Evolutionary conservation across 2,113 vertebrate genomes (phyloP).

Genomic region (Axis porcinus): DNA sequence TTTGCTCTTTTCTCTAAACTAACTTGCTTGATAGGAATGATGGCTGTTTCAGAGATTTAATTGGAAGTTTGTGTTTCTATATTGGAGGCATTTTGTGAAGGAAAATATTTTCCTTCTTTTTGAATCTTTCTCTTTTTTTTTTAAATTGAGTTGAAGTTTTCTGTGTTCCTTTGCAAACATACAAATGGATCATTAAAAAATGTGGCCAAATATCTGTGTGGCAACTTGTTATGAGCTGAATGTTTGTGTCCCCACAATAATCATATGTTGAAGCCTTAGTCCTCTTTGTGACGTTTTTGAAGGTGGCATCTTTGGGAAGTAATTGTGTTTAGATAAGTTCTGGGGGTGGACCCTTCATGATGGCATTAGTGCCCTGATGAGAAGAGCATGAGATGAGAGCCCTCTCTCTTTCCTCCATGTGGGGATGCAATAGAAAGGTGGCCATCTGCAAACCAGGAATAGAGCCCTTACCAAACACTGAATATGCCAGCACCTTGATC

Average conservation of each 20-base stretch:
- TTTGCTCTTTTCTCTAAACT: neutral
- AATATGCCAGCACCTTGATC: neutral
- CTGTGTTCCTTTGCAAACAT: neutral
- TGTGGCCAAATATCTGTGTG: neutral
- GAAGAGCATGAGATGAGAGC: neutral
- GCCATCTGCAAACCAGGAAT: neutral
- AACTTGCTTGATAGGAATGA: neutral
- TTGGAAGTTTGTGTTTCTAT: neutral
- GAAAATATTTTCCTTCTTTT: neutral
- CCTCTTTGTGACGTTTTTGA: neutral
- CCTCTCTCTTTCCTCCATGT: neutral
- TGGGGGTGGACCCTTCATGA: neutral
- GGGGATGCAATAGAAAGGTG: neutral
- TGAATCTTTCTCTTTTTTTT: neutral
- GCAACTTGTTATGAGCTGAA: neutral
- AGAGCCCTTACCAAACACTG: neutral
- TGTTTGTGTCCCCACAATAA: neutral
- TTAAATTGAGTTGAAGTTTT: neutral
- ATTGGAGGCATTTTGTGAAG: neutral
- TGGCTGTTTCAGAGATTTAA: neutral
- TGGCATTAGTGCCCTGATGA: neutral
- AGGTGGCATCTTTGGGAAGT: neutral
- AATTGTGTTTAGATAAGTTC: neutral
- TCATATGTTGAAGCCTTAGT: neutral
- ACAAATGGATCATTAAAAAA: neutral